These are phyloP conservation scores for Umimayanthus chanpuru DNA, from an alignment of 92 coral and sea anemone species.

Conservation along the genomic window DNA sequence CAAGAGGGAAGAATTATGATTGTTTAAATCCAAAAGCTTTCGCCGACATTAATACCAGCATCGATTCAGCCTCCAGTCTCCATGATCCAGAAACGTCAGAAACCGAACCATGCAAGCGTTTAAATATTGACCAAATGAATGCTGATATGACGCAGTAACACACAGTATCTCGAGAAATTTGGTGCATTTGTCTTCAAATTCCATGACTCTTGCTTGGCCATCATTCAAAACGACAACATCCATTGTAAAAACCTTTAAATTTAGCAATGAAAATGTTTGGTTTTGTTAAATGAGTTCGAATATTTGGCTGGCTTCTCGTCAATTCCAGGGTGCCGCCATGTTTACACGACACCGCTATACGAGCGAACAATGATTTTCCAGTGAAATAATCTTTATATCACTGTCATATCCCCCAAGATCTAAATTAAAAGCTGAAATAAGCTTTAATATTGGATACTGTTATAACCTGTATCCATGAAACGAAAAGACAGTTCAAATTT, in stretches of 20 bases:
- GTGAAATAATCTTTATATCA: conserved; percentile 43
- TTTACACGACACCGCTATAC: conserved; percentile 23
- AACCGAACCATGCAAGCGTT: conserved; percentile 22
- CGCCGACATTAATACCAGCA: conserved; percentile 1
- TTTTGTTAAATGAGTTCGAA: neutral
- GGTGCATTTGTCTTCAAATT: neutral
- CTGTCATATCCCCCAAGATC: conserved; percentile 24
- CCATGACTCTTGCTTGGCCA: conserved; percentile 1
- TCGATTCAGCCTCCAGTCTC: neutral
- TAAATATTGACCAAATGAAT: neutral
- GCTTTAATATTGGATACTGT: conserved; percentile 50
- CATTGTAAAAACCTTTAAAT: neutral
- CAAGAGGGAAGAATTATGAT: neutral
- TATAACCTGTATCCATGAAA: conserved; percentile 22
- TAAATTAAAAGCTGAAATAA: conserved; percentile 62
- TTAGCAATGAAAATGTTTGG: neutral
- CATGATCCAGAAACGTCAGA: conserved; percentile 12
- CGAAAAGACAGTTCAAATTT: conserved; percentile 36
- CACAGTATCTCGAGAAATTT: conserved; percentile 11
- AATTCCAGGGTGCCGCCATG: conserved; percentile 32
- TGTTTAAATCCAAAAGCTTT: neutral
- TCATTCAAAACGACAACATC: neutral
- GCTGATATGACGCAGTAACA: conserved; percentile 3
- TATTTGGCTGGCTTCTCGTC: conserved; percentile 9
- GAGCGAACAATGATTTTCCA: conserved; percentile 36